Evolutionary conservation across 1,140 invertebrate genomes (phyloP).

Genomic region (Dufourea novaeangliae): DNA sequence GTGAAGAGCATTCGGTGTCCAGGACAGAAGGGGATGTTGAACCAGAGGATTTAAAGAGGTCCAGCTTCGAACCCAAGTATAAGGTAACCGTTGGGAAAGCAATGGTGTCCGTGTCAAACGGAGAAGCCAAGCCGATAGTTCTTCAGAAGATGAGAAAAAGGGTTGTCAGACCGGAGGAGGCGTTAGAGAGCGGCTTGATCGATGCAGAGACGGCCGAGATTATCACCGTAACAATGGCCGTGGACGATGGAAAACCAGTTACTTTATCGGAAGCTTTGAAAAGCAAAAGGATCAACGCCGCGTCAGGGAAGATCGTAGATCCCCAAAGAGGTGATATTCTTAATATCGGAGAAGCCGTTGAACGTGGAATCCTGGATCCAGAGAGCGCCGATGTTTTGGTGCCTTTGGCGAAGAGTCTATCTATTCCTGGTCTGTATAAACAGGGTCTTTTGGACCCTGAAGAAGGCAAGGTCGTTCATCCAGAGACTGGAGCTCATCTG

Average conservation of each 20-base stretch:
- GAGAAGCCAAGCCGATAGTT: conserved; percentile 86
- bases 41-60: conserved; percentile 82
- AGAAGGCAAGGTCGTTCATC: conserved; percentile 93
- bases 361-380: conserved; percentile 91
- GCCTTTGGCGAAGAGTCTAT: conserved; percentile 90
- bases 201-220: conserved; percentile 88
- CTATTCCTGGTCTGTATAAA: conserved; percentile 90
- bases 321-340: conserved; percentile 90
- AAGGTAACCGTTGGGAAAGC: conserved; percentile 85
- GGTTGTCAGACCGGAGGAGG: conserved; percentile 87
- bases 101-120: conserved; percentile 81
- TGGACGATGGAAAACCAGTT: conserved; percentile 65
- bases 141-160: conserved; percentile 90
- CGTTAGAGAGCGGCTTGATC: conserved; percentile 87
- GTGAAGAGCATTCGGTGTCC: conserved; percentile 2
- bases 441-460: conserved; percentile 92
- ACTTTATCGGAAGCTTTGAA: conserved; percentile 89
- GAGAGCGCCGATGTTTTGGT: conserved; percentile 89
- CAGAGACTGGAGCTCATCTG: conserved; percentile 90
- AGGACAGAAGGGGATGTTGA: conserved; percentile 71
- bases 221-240: conserved; percentile 83
- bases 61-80: conserved; percentile 87
- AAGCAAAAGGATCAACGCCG: conserved; percentile 88
- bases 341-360: conserved; percentile 91
- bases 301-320: conserved; percentile 91